Base-by-base conservation (phyloP, 1,140 invertebrate genomes). In the Tetragnatha versicolor region DNA sequence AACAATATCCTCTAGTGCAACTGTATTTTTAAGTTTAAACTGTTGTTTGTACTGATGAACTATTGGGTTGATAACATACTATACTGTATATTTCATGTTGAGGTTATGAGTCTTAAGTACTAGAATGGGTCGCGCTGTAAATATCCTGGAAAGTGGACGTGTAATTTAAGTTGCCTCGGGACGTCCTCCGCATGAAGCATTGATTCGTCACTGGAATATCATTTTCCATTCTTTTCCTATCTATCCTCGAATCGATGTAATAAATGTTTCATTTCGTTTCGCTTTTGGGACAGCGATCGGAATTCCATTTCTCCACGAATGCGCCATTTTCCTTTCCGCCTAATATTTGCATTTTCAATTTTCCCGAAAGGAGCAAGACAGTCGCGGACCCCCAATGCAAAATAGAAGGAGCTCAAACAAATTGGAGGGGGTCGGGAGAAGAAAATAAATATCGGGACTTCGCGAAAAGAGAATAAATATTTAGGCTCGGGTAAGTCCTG, bases 221-320 rank as follows among this genome's bases (percentile, higher is more conserved):
- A n/a, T n/a, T n/a, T n/a, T n/a, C n/a, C n/a, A n/a, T n/a, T n/a
- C n/a, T n/a, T n/a, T n/a, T 58, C 31, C 35, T 17, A 31, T 58
- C 35, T 31, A 6, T 7, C 27, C 29, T n/a, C 27, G 27, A n/a
- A 58, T 58, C 29, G 14, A 58, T 33, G 35, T 58, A 58, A 58
- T 58, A 58, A 58, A 58, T 35, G 55, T 58, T 58, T 58, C 55
- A 58, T 58, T 58, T 58, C 55, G 55, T 33, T 58, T 58, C 55
- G 17, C 17, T 7, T n/a, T 58, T 33, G 31, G n/a, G 55, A 33
- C 35, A 58, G 35, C 55, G 55, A 58, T 33, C 55, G 14, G 12
- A 33, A 33, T 58, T 58, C 55, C 55, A 58, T 58, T 58, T 58
- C 53, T 58, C 27, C n/a, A 58, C 25, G n/a, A 58, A 29, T 58